Evolutionary conservation across 2,888 invertebrate genomes (phyloP).

Genomic region (Sphecodes monilicornis): DNA sequence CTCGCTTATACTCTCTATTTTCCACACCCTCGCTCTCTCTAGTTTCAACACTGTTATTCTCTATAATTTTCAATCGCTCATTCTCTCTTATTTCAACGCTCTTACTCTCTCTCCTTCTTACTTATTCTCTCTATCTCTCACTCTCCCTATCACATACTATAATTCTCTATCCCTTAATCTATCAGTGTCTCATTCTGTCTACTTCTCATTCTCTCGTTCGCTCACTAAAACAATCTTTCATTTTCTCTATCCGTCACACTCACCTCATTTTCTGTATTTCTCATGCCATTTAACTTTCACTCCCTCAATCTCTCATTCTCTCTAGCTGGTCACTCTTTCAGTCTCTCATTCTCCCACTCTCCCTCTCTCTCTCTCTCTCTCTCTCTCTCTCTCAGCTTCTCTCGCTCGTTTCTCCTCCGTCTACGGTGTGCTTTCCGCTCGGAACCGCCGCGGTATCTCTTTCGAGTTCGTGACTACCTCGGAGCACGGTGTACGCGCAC

Average conservation of each 20-base stretch:
- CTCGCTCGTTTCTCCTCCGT: background rate
- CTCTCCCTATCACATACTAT: too few species aligned
- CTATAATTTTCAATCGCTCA: too few species aligned
- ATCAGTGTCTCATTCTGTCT: background rate
- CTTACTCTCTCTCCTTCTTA: background rate
- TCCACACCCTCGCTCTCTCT: background rate
- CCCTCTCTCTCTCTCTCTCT: constrained; percentile 13
- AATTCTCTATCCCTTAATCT: background rate
- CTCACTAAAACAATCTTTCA: too few species aligned
- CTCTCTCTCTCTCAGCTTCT: constrained; percentile 7
- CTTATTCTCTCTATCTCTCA: background rate
- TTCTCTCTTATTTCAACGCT: background rate
- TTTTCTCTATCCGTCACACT: too few species aligned
- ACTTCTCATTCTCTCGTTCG: background rate
- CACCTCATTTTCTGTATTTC: too few species aligned
- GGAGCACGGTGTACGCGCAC: constrained; percentile 63
- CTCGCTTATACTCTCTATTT: background rate
- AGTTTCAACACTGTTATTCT: too few species aligned
- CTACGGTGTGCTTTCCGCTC: constrained; percentile 29
- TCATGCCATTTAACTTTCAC: too few species aligned
- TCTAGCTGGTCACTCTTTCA: background rate
- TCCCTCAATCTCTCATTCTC: background rate
- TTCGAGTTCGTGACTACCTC: constrained; percentile 68
- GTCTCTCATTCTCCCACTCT: background rate
- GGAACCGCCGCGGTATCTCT: constrained; percentile 65